Evolutionary conservation across 1,140 invertebrate genomes (phyloP).

Genomic region (Drosophila nikananu): DNA sequence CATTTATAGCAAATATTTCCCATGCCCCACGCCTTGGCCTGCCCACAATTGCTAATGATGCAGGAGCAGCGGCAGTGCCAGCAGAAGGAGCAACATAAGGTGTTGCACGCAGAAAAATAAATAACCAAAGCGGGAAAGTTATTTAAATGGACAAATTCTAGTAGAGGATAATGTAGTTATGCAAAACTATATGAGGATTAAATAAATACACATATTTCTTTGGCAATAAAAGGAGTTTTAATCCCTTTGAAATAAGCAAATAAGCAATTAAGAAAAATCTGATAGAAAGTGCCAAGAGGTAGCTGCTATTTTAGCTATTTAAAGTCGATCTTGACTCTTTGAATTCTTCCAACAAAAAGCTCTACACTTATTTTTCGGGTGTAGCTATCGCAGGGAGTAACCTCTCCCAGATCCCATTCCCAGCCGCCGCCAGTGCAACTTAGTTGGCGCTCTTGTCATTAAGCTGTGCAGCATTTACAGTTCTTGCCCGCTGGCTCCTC

Average conservation of each 20-base stretch:
- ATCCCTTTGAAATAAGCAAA: no score
- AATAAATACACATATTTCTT: background rate
- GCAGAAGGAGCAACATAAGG: slow-evolving; percentile 30
- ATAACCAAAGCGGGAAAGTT: background rate
- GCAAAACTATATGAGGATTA: background rate
- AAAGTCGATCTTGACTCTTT: background rate
- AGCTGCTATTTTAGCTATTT: no score
- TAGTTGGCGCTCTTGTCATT: slow-evolving; percentile 78
- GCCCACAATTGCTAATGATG: slow-evolving; percentile 82
- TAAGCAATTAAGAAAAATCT: no score
- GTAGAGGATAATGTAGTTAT: no score
- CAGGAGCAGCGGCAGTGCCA: slow-evolving; percentile 35
- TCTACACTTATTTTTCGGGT: background rate
- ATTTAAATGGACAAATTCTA: background rate
- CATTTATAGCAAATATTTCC: slow-evolving; percentile 84
- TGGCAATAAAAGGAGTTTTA: background rate
- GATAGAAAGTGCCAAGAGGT: no score
- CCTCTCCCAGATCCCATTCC: slow-evolving; percentile 21
- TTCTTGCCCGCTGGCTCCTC: slow-evolving; percentile 74
- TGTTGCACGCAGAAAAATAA: slow-evolving; percentile 19
- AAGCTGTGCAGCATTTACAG: slow-evolving; percentile 77
- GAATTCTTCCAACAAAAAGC: background rate
- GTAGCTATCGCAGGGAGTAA: slow-evolving; percentile 10
- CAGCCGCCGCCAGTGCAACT: slow-evolving; percentile 45
- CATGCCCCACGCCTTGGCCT: slow-evolving; percentile 68